Conservation (phyloP, 2,888 invertebrate species). For the Aspidiotus rigidus region DNA sequence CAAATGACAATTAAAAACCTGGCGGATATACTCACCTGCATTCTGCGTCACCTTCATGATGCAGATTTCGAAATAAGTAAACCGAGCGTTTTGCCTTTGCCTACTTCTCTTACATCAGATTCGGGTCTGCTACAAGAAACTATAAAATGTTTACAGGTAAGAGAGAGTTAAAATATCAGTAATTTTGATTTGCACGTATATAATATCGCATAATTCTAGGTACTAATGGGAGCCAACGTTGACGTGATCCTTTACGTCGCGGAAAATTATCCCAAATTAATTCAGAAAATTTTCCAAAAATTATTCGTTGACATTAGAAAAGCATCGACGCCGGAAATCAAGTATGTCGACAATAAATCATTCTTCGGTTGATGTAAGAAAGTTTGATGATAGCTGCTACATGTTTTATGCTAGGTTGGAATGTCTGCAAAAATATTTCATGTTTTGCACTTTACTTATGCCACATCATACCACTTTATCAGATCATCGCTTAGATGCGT, state of each 20-base stretch:
- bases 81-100: conserved; percentile 10
- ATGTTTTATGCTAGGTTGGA: conserved; percentile 1
- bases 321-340: conserved; percentile 36
- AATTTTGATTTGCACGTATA: background rate
- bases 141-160: conserved; percentile 14
- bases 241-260: conserved; percentile 35
- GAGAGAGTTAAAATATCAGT: background rate
- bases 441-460: conserved; percentile 5
- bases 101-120: background rate
- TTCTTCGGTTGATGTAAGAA: too few relatives aligned
- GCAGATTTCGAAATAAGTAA: conserved; percentile 14
- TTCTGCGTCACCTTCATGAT: conserved; percentile 20
- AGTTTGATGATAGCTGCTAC: background rate
- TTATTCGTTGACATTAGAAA: conserved; percentile 36
- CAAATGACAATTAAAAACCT: background rate
- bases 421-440: conserved; percentile 15
- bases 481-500: background rate
- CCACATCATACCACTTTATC: conserved; percentile 6
- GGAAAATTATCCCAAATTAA: conserved; percentile 45
- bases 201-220: background rate
- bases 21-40: background rate
- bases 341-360: conserved; percentile 26
- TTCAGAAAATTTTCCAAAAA: conserved; percentile 48
- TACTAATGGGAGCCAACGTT: too few relatives aligned
- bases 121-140: background rate